A percentile compares a stretch with the other conserved stretches of the same genome.
These are phyloP conservation scores for Pheosia gnoma DNA, from an alignment of 2,888 invertebrate genomes.

Conservation along the genomic window DNA sequence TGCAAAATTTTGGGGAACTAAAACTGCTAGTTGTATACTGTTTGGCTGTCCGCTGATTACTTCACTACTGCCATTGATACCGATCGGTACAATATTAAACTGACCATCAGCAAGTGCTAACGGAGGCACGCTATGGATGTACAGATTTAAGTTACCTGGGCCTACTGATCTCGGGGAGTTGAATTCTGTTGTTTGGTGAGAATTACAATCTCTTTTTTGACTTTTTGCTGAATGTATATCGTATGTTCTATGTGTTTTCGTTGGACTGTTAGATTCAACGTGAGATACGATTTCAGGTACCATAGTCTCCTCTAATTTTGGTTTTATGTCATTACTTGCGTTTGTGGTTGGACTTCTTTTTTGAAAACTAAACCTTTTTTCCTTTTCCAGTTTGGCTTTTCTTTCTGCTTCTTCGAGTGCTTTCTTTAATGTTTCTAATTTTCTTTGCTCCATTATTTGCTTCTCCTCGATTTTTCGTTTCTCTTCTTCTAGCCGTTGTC, in stretches of 20 bases:
- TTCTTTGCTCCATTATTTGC: slow-evolving; percentile 88
- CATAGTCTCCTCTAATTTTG: slow-evolving; percentile 47
- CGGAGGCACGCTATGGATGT: slow-evolving; percentile 75
- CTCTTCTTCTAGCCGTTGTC: slow-evolving; percentile 88
- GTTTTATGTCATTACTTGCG: slow-evolving; percentile 45
- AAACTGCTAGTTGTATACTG: slow-evolving; percentile 84
- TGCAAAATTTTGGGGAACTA: slow-evolving; percentile 80
- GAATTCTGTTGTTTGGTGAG: slow-evolving; percentile 72
- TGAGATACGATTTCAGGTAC: slow-evolving; percentile 42
- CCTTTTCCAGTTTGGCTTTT: slow-evolving; percentile 88
- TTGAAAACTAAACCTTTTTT: slow-evolving; percentile 72
- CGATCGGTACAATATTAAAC: slow-evolving; percentile 76
- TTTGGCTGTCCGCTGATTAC: slow-evolving; percentile 70
- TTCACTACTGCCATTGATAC: slow-evolving; percentile 69
- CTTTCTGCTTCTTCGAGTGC: slow-evolving; percentile 91
- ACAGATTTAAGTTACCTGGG: slow-evolving; percentile 72
- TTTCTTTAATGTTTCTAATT: slow-evolving; percentile 89
- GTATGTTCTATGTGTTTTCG: slow-evolving; percentile 73
- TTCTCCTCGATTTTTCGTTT: slow-evolving; percentile 86
- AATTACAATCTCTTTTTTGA: slow-evolving; percentile 66
- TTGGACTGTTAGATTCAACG: slow-evolving; percentile 60
- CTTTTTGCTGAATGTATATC: slow-evolving; percentile 73
- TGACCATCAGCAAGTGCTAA: slow-evolving; percentile 71
- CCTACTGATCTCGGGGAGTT: slow-evolving; percentile 74
- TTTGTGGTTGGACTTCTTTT: slow-evolving; percentile 54